Evolutionary conservation across 2,797 vertebrate species (phyloP), one percentile per base, ranked within the genome.

Genomic region (Acanthurus leucopareius): DNA sequence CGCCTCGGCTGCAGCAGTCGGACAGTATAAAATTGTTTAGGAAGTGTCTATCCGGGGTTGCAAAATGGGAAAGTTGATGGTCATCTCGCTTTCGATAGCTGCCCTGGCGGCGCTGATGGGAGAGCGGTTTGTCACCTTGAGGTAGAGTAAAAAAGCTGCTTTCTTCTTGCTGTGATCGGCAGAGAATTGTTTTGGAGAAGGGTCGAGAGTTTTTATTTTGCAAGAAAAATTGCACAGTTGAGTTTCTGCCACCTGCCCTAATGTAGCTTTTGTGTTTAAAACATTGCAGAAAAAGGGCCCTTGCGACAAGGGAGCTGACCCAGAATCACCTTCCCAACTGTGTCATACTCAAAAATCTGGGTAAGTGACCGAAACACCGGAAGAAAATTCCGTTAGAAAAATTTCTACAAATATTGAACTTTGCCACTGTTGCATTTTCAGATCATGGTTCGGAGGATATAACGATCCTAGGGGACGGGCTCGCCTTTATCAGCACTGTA

Each of bases 401-500:
- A 0, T n/a, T 2, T 7, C n/a, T 2, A 4, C 5, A 7, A 10
- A 15, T 19, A 59, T n/a, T 2, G 4, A 61, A 69, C 5, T 6
- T 19, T 45, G 25, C 4, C 9, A 57, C n/a, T 60, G 0, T 58
- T 48, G 4, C 48, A 0, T 2, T 77, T 83, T 72, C 93, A 97
- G 97, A 96, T 86, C 0, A 49, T 54, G 97, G 97, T 9, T 94
- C 97, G 9, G 97, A 99, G 88, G 98, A 99, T 78, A 97, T 99
- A 2, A 97, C 97, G 10, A 91, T 99, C 57, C 93, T 97, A 77
- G 94, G 92, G 58, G 91, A 94, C 69, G 96, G 97, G 17, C 89
- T 96, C 62, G 96, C 97, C 85, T 96, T 99, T 84, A 97, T 99
- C 91, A 98, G 97, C 69, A 86, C 92, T 19, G 97, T 98, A 91